Percentiles rank a stretch among this genome's conserved stretches.
Conservation (phyloP, 2,113 vertebrate species). For the Apodemus sylvaticus region DNA sequence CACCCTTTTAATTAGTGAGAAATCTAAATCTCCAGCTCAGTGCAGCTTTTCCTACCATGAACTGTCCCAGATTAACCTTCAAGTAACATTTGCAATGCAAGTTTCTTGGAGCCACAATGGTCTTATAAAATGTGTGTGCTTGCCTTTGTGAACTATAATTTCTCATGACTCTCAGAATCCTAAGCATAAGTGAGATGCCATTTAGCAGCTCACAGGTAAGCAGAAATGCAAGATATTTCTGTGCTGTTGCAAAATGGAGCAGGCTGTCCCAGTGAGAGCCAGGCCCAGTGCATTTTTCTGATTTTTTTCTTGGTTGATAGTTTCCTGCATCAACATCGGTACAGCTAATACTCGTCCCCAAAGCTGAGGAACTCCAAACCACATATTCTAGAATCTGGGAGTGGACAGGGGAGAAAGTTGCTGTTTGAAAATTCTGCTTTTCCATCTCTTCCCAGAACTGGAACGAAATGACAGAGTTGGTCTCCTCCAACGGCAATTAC, state of each 20-base stretch:
- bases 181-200: not conserved
- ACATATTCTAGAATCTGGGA: not conserved
- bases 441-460: constrained; percentile 90
- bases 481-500: constrained; percentile 98
- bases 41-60: not conserved
- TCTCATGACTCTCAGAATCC: not conserved
- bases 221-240: not conserved
- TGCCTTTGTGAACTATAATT: not conserved
- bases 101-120: not conserved
- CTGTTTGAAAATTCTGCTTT: constrained; percentile 61
- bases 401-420: not conserved
- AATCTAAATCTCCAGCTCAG: not conserved
- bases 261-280: not conserved
- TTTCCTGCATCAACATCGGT: not conserved
- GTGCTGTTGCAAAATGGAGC: not conserved
- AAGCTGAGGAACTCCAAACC: constrained; percentile 43
- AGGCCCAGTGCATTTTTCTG: not conserved
- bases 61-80: not conserved
- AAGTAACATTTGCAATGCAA: not conserved
- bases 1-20: not conserved
- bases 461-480: constrained; percentile 97
- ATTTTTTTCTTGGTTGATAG: constrained; percentile 17
- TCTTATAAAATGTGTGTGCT: not conserved
- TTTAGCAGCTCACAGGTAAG: not conserved
- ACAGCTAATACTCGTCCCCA: not conserved